These are phyloP conservation scores for Iphiclides podalirius DNA, from an alignment of 2,888 invertebrate genomes.

Conservation along the genomic window DNA sequence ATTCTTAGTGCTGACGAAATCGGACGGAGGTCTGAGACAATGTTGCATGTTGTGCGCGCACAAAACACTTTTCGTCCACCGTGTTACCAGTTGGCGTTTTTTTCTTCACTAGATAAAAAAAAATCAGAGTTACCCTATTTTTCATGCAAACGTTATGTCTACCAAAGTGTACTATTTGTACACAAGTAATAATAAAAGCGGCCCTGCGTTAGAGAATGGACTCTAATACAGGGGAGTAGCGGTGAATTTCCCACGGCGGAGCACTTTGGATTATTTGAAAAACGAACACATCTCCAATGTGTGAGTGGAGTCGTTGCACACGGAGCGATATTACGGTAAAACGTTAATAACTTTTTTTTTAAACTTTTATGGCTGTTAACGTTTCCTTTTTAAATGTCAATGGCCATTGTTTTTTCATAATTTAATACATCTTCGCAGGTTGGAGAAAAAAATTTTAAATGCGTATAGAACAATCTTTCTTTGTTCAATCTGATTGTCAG, in stretches of 20 bases:
- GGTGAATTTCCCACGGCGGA: conserved; percentile 24
- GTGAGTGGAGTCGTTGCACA: conserved; percentile 43
- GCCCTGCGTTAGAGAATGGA: conserved; percentile 23
- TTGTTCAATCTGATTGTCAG: too few relatives aligned
- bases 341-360: background rate
- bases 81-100: conserved; percentile 19
- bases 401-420: background rate
- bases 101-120: conserved; percentile 29
- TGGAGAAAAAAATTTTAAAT: too few relatives aligned
- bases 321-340: conserved; percentile 32
- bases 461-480: too few relatives aligned
- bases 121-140: conserved; percentile 34
- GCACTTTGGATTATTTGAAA: conserved; percentile 46
- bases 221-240: conserved; percentile 22
- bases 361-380: background rate
- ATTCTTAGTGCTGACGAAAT: too few relatives aligned
- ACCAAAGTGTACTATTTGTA: conserved; percentile 32
- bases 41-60: too few relatives aligned
- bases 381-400: background rate
- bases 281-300: conserved; percentile 42
- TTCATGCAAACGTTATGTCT: conserved; percentile 30
- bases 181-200: conserved; percentile 42
- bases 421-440: background rate
- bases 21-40: too few relatives aligned
- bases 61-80: background rate